These are phyloP conservation scores for Eueides isabella DNA, from an alignment of 1,140 invertebrate genomes.

Conservation along the genomic window DNA sequence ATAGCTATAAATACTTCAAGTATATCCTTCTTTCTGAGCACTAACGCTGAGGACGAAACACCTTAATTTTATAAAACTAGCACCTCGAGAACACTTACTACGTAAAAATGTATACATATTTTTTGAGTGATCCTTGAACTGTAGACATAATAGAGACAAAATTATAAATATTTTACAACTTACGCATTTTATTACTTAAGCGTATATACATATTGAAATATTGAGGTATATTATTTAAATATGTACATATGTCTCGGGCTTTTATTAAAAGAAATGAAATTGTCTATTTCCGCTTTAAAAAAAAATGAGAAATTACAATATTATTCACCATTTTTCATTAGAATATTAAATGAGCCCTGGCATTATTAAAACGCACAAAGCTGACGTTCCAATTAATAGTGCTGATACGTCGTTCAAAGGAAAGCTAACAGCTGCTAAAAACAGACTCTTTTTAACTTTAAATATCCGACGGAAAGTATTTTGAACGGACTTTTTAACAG, in stretches of 20 bases:
- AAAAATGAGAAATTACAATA: neutral
- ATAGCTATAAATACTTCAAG: slow-evolving; percentile 12
- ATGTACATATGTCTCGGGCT: neutral
- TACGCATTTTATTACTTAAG: neutral
- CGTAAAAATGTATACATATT: slow-evolving; percentile 5
- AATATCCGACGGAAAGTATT: slow-evolving; percentile 11
- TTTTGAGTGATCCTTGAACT: slow-evolving; percentile 1
- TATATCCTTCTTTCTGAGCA: slow-evolving; percentile 6
- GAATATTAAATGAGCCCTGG: slow-evolving; percentile 1
- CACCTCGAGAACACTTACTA: neutral
- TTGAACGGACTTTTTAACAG: slow-evolving; percentile 10
- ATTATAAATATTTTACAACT: neutral
- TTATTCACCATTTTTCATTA: neutral
- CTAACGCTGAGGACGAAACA: neutral
- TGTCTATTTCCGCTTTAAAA: neutral
- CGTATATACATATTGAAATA: no score
- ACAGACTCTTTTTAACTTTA: neutral
- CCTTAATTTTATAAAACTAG: neutral
- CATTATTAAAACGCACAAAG: slow-evolving; percentile 4
- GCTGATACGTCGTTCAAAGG: neutral
- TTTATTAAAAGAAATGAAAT: neutral
- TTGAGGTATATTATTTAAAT: no score
- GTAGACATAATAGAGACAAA: slow-evolving; percentile 7
- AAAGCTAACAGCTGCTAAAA: slow-evolving; percentile 9
- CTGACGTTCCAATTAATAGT: slow-evolving; percentile 15